phyloP scores from a whole-genome alignment of 1,140 invertebrate species.

The Meloidogyne chitwoodi region DNA sequence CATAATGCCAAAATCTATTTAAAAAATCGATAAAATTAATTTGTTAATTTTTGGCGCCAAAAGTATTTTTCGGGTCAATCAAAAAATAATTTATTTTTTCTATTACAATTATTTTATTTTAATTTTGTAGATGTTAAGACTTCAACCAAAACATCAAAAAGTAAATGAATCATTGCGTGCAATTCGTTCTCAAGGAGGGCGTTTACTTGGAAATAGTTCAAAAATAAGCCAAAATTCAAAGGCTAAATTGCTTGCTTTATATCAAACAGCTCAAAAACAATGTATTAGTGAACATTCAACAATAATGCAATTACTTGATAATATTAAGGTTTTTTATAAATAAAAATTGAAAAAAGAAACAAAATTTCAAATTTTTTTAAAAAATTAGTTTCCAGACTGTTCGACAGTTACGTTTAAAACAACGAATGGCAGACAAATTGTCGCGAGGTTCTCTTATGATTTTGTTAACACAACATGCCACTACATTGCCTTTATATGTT shows the following conservation, averaged over 20 bases:
- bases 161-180: constrained; percentile 34
- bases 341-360: background rate
- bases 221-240: constrained; percentile 35
- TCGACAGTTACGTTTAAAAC: constrained; percentile 36
- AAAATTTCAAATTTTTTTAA: background rate
- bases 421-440: constrained; percentile 23
- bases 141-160: constrained; percentile 42
- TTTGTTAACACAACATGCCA: constrained; percentile 83
- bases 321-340: constrained; percentile 1
- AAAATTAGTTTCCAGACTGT: constrained; percentile 9
- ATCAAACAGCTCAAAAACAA: constrained; percentile 37
- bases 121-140: constrained; percentile 26
- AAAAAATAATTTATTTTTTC: background rate
- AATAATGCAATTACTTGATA: constrained; percentile 19
- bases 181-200: constrained; percentile 30
- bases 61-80: background rate
- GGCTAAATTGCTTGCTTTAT: constrained; percentile 29
- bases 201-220: constrained; percentile 19
- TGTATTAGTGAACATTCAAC: constrained; percentile 32
- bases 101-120: background rate
- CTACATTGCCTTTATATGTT: constrained; percentile 85
- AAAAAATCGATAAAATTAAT: background rate
- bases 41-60: background rate
- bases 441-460: constrained; percentile 83
- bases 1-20: background rate